Conservation (phyloP, 2,113 vertebrate species). For the Tachysurus fulvidraco region DNA sequence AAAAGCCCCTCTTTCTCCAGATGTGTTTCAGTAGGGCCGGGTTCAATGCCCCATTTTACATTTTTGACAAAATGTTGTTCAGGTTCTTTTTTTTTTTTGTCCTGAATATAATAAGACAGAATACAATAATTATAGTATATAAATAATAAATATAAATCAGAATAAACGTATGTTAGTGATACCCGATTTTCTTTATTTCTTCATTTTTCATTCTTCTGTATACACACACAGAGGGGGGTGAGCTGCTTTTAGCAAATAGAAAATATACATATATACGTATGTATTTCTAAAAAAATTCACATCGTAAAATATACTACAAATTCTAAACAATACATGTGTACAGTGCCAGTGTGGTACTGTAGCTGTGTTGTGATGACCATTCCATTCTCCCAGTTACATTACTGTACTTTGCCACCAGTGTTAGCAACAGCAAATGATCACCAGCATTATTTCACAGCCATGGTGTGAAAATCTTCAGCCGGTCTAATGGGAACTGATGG, state of each 20-base stretch:
- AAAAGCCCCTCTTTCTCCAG: slow-evolving; percentile 65
- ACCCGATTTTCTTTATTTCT: too few species aligned
- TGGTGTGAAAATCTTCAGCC: not conserved
- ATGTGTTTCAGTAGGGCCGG: slow-evolving; percentile 58
- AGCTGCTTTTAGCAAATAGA: too few species aligned
- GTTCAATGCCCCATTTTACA: not conserved
- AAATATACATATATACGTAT: too few species aligned
- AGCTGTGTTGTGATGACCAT: too few species aligned
- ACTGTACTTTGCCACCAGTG: not conserved
- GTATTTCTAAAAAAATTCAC: too few species aligned
- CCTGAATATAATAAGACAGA: not conserved
- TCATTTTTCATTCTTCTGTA: too few species aligned
- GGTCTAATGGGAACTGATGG: not conserved
- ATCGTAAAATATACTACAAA: too few species aligned
- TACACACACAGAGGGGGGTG: too few species aligned
- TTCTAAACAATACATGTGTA: too few species aligned
- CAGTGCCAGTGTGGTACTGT: too few species aligned
- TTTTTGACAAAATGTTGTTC: not conserved
- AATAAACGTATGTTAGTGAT: not conserved
- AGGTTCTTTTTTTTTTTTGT: slow-evolving; percentile 14
- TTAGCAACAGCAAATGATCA: not conserved
- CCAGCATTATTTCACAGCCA: not conserved
- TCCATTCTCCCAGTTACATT: too few species aligned
- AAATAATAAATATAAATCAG: not conserved
- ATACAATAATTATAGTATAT: not conserved